Evolutionary conservation across 2,797 vertebrate species (phyloP).

Genomic region (Chrysocyon brachyurus): DNA sequence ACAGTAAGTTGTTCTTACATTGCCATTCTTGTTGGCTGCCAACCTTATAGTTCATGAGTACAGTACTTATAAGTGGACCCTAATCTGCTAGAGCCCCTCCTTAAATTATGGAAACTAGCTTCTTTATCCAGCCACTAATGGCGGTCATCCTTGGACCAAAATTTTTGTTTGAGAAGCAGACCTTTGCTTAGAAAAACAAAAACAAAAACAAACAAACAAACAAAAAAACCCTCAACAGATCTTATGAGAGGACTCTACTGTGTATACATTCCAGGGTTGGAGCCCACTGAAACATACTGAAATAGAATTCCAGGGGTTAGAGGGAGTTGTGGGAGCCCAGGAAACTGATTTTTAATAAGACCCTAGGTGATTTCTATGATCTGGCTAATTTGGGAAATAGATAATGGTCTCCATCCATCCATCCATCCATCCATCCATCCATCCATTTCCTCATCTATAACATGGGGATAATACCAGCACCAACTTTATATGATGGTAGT

Average conservation of each 20-base stretch:
- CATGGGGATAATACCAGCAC: not conserved
- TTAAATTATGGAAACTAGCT: not conserved
- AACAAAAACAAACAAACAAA: not conserved
- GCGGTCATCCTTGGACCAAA: not conserved
- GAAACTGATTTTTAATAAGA: not conserved
- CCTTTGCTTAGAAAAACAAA: not conserved
- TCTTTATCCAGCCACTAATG: not conserved
- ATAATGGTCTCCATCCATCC: not conserved
- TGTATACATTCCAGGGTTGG: not conserved
- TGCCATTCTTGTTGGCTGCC: not conserved
- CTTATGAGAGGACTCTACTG: not conserved
- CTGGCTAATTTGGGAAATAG: not conserved
- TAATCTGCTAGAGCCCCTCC: not conserved
- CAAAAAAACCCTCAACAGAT: not conserved
- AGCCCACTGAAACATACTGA: not conserved
- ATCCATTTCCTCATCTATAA: not conserved
- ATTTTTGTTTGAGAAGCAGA: conserved; percentile 38
- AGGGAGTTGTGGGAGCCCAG: not conserved
- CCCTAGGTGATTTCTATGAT: not conserved
- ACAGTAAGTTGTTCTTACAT: not conserved
- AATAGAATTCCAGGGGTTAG: not conserved
- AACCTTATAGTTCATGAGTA: not conserved
- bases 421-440: not conserved
- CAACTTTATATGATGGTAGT: not conserved
- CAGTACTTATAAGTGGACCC: not conserved